Conservation (phyloP, 2,888 invertebrate genomes). For the Cephus rjabovi region DNA sequence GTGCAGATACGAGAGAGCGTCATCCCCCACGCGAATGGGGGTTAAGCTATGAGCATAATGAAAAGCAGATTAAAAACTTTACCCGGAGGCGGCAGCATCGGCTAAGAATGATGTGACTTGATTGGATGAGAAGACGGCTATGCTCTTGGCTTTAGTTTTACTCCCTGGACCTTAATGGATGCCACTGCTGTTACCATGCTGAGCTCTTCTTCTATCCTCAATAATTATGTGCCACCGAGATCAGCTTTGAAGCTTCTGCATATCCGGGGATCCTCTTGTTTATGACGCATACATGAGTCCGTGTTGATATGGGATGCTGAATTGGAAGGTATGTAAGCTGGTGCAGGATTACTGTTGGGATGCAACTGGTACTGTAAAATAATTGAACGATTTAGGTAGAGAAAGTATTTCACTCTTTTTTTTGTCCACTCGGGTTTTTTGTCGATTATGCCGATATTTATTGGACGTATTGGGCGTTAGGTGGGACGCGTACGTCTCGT, state of each 20-base stretch:
- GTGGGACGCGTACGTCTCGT: background rate
- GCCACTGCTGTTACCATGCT: background rate
- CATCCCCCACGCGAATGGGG: constrained; percentile 9
- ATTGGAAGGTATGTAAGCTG: background rate
- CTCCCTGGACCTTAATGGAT: background rate
- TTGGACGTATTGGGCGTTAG: background rate
- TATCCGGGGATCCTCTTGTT: background rate
- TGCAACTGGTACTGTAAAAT: background rate
- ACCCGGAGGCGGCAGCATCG: constrained; percentile 4
- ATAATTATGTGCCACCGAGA: background rate
- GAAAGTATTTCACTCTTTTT: background rate
- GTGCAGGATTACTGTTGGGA: background rate
- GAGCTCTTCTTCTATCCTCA: background rate
- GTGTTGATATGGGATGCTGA: background rate
- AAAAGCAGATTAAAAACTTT: constrained; percentile 52
- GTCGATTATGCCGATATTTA: background rate
- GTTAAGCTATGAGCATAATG: constrained; percentile 44
- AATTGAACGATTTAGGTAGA: background rate
- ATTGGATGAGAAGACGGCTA: constrained; percentile 1
- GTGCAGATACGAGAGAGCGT: background rate
- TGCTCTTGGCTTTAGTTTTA: background rate
- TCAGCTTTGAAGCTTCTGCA: background rate
- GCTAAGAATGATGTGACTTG: background rate
- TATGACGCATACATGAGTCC: background rate
- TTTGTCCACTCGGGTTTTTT: background rate